Base-by-base conservation (phyloP, 2,888 invertebrate genomes). In the Temnothorax rugatulus region DNA sequence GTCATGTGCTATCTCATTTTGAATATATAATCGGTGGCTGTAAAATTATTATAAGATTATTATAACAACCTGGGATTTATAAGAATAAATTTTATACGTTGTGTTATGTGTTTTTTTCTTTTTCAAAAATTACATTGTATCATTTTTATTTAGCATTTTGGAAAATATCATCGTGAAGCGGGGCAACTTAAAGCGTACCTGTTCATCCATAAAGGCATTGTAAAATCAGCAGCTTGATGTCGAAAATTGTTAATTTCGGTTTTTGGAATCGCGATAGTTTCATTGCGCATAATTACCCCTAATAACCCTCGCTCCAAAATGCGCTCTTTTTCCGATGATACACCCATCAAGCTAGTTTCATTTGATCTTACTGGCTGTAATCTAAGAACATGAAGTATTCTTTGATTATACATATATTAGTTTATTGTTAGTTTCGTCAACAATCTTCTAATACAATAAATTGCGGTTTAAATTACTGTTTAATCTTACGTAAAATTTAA, bases 401-500 rank as follows among this genome's bases (percentile, higher is more conserved):
- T 34, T 34, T 34, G 34, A 34, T 5, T 34, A 34, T 25, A 25
- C 25, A 25, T 25, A 25, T 34, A 34, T 34, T 34, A 25, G 34
- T 34, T 34, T 75, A 8, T 7, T 0, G 3, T 47, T 38, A 57
- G 11, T 1, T 52, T 75, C n/a, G 0, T 25, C 15, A 38, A 0
- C 13, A 38, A 8, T 74, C 7, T 25, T 2, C 41, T 57, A 38
- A 57, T 57, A 25, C 25, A 38, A n/a, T 21, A 41, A 15, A n/a
- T 34, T 0, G 25, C 1, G 0, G 25, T 76, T 3, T 66, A 7
- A 52, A 25, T 75, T 44, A 64, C 4, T 47, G 7, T 18, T 8
- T 8, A 38, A 74, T 18, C 34, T 85, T 84, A 91, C 91, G 90
- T 91, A 25, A 91, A 90, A 66, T 91, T 91, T 57, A 91, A 77